Base-by-base conservation (phyloP, 2,888 invertebrate species). In the Cartodere bifasciata region DNA sequence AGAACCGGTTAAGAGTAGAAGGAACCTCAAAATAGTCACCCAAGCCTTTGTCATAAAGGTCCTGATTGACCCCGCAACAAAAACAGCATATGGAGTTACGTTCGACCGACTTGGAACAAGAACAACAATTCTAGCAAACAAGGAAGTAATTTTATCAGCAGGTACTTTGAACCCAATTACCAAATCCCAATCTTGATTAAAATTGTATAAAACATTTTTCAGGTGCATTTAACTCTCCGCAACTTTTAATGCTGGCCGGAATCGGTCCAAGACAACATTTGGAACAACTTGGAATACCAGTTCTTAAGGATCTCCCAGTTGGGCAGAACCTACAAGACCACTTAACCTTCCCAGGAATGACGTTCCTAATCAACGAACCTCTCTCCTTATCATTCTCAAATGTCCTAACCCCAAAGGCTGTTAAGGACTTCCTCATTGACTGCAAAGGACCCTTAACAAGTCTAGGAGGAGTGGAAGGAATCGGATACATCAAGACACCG, bases 161-260 rank as follows among this genome's bases (percentile, higher is more conserved):
- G 73, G 43, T 35, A 72, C 88, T 2, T 78, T 94, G 39, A 85
- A 84, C 47, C 81, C 87, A 1, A n/a, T n/a, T n/a, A n/a, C n/a
- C n/a, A n/a, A n/a, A n/a, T n/a, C n/a, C n/a, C n/a, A n/a, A n/a
- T n/a, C n/a, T n/a, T n/a, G n/a, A n/a, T n/a, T n/a, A n/a, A n/a
- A n/a, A n/a, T n/a, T n/a, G n/a, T n/a, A n/a, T n/a, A n/a, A n/a
- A n/a, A 7, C 24, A 9, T 9, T 23, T 11, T 9, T 7, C 24
- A 9, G 24, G 24, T 7, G 10, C 24, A 6, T 23, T 9, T 23
- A 7, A n/a, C 6, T 23, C 24, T 7, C 6, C 24, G 7, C 24
- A 23, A 23, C 7, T 23, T 7, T 11, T 23, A 23, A 23, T 23
- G 24, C 10, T 23, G 6, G 7, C 24, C 11, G 24, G 24, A 23